Evolutionary conservation across 2,888 invertebrate species (phyloP).

Genomic region (Sminthurinus aureus): DNA sequence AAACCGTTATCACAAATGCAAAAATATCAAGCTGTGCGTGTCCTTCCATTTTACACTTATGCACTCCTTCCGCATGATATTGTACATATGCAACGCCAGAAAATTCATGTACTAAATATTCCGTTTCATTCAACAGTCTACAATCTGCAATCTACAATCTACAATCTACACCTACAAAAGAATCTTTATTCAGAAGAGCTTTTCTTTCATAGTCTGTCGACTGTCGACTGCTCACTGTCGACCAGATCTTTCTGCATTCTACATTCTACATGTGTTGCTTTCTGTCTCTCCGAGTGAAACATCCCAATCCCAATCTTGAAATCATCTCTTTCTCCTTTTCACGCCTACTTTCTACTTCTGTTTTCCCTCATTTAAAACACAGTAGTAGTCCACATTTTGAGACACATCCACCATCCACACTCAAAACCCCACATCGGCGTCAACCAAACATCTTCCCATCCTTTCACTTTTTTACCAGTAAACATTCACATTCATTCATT

Average conservation of each 20-base stretch:
- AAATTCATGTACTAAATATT: neutral
- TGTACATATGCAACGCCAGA: neutral
- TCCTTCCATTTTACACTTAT: slow-evolving; percentile 21
- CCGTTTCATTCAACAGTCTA: too few species aligned
- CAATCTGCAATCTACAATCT: neutral
- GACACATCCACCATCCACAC: neutral
- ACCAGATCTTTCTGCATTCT: neutral
- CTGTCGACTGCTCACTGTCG: neutral
- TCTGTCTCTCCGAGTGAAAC: neutral
- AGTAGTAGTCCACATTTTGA: neutral
- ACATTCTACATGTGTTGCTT: neutral
- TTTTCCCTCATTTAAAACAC: slow-evolving; percentile 14
- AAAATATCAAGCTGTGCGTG: slow-evolving; percentile 34
- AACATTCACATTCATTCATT: neutral
- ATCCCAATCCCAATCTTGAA: slow-evolving; percentile 9
- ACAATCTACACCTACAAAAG: neutral
- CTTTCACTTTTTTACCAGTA: neutral
- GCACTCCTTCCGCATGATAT: neutral
- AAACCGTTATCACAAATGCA: slow-evolving; percentile 32
- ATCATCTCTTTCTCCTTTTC: neutral
- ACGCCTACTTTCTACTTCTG: neutral
- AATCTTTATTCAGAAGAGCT: neutral
- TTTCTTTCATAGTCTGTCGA: neutral
- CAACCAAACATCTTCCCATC: neutral
- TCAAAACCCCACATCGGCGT: too few species aligned